Evolutionary conservation across 2,797 vertebrate genomes (phyloP).

Genomic region (Enteromius trimaculatus): DNA sequence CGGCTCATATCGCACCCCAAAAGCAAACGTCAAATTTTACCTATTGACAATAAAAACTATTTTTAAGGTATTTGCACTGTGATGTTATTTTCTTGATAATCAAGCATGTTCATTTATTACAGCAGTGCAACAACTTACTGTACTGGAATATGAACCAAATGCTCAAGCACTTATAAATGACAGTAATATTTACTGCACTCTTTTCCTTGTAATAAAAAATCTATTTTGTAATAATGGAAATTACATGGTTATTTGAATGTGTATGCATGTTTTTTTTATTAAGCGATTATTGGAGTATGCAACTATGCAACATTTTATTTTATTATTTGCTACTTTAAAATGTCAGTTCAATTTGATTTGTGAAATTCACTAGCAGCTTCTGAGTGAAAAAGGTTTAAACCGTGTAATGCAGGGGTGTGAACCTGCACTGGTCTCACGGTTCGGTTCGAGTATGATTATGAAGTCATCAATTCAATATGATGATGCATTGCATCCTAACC

Average conservation of each 20-base stretch:
- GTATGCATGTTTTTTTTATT: too few relatives aligned
- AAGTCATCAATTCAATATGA: too few relatives aligned
- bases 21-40: not conserved
- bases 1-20: not conserved
- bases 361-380: not conserved
- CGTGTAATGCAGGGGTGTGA: too few relatives aligned
- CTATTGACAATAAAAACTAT: not conserved
- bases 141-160: not conserved
- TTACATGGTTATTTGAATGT: not conserved
- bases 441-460: too few relatives aligned
- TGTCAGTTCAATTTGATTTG: not conserved
- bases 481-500: too few relatives aligned
- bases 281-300: too few relatives aligned
- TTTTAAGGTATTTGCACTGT: not conserved
- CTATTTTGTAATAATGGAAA: not conserved
- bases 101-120: not conserved
- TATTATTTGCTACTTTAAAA: not conserved
- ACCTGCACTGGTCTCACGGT: too few relatives aligned
- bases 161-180: not conserved
- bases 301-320: too few relatives aligned
- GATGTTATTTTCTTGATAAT: not conserved
- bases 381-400: not conserved
- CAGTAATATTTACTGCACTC: not conserved
- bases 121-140: not conserved
- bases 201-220: conserved; percentile 1